Conservation (phyloP, 2,113 vertebrate genomes). For the Triplophysa dalaica region DNA sequence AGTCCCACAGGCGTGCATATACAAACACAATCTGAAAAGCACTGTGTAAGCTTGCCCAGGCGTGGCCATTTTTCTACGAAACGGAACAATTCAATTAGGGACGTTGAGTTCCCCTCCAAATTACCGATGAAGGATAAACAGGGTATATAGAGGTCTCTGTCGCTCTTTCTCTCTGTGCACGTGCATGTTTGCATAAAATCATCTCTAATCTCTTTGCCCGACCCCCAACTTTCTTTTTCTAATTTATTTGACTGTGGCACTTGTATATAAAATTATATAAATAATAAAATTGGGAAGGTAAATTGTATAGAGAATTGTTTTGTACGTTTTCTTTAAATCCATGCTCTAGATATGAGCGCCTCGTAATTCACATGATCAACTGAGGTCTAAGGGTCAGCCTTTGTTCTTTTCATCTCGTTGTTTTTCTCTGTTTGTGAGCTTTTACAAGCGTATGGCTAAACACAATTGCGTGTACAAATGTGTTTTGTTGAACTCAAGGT, state of each 20-base stretch:
- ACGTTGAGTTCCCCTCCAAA: slow-evolving; percentile 47
- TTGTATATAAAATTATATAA: no score
- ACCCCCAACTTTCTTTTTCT: not conserved
- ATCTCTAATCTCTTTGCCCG: not conserved
- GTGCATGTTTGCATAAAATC: slow-evolving; percentile 16
- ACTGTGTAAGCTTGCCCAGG: slow-evolving; percentile 43
- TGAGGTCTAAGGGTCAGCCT: not conserved
- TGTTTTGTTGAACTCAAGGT: slow-evolving; percentile 35
- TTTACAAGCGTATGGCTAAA: not conserved
- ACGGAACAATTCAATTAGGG: slow-evolving; percentile 60
- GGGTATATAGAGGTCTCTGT: slow-evolving; percentile 34
- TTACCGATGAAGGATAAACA: slow-evolving; percentile 54
- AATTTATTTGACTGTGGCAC: not conserved
- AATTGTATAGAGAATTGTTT: no score
- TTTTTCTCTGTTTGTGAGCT: not conserved
- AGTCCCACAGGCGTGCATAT: slow-evolving; percentile 54
- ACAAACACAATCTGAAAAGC: slow-evolving; percentile 58
- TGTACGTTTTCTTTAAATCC: no score
- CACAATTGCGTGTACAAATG: slow-evolving; percentile 11
- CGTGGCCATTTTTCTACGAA: slow-evolving; percentile 41
- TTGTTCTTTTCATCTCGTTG: not conserved
- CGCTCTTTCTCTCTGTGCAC: not conserved
- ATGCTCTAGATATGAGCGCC: not conserved
- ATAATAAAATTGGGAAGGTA: no score
- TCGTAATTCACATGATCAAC: not conserved